phyloP scores from a whole-genome alignment of 2,113 vertebrate species.

The Pseudopodoces humilis region DNA sequence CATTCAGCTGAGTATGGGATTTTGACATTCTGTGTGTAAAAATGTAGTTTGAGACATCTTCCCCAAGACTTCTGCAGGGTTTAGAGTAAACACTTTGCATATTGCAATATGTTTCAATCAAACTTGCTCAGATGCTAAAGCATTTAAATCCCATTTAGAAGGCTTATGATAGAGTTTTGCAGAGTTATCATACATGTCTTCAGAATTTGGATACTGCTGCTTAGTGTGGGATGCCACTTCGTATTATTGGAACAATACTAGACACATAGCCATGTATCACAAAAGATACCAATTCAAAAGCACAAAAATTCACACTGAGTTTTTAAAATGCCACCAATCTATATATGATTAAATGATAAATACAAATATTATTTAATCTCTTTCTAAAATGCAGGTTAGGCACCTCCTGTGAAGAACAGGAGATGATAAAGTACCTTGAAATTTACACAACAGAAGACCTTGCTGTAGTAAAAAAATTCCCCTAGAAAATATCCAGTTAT shows the following conservation, averaged over 20 bases:
- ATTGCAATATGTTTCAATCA: neutral
- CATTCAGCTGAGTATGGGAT: neutral
- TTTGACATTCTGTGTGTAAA: neutral
- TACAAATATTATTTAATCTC: neutral
- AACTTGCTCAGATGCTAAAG: neutral
- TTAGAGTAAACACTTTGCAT: neutral
- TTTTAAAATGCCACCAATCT: neutral
- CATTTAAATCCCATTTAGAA: neutral
- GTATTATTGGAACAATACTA: neutral
- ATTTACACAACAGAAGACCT: neutral
- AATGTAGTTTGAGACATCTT: neutral
- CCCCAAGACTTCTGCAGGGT: neutral
- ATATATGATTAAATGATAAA: neutral
- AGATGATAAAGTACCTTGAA: neutral
- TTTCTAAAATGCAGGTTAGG: neutral
- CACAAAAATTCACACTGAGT: neutral
- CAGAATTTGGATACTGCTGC: neutral
- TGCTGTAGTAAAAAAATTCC: neutral
- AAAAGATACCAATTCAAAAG: neutral
- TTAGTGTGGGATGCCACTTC: neutral
- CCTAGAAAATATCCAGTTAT: neutral
- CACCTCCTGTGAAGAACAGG: neutral
- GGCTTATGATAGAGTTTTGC: neutral
- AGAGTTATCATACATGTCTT: neutral
- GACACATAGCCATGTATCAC: neutral